These are phyloP conservation scores for Teleogryllus oceanicus DNA, from an alignment of 2,888 invertebrate species.

Conservation along the genomic window DNA sequence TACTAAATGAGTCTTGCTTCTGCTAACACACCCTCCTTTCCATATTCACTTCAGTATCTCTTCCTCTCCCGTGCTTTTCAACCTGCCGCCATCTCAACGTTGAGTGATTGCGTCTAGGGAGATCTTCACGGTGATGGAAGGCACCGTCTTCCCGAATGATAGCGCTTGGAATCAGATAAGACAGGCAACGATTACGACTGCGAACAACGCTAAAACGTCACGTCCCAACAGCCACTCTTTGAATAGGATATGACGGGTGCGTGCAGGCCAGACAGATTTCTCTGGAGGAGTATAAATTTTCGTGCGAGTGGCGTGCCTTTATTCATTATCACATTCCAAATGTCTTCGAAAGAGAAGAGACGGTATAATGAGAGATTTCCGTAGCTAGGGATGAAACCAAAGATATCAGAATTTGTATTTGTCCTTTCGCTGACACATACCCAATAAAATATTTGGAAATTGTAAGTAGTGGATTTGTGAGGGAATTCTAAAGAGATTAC, in stretches of 20 bases:
- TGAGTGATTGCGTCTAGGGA: not conserved
- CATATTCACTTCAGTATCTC: not conserved
- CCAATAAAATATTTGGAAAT: no score
- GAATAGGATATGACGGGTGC: not conserved
- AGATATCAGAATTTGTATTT: no score
- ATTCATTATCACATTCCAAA: no score
- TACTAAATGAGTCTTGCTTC: no score
- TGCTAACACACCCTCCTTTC: no score
- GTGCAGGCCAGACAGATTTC: not conserved
- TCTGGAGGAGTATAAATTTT: not conserved
- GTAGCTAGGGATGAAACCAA: no score
- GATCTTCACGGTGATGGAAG: not conserved
- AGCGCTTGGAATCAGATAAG: not conserved
- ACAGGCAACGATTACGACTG: not conserved
- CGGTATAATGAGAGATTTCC: no score
- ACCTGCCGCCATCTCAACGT: not conserved
- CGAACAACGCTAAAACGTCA: slow-evolving; percentile 11
- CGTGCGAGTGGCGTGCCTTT: no score
- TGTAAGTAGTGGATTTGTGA: no score
- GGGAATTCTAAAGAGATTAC: no score
- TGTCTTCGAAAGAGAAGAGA: no score
- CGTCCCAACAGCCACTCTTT: not conserved
- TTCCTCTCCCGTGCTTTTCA: not conserved
- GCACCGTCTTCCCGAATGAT: not conserved
- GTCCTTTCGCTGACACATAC: no score